Evolutionary conservation across 2,113 vertebrate genomes (phyloP).

Genomic region (Rostratula benghalensis): DNA sequence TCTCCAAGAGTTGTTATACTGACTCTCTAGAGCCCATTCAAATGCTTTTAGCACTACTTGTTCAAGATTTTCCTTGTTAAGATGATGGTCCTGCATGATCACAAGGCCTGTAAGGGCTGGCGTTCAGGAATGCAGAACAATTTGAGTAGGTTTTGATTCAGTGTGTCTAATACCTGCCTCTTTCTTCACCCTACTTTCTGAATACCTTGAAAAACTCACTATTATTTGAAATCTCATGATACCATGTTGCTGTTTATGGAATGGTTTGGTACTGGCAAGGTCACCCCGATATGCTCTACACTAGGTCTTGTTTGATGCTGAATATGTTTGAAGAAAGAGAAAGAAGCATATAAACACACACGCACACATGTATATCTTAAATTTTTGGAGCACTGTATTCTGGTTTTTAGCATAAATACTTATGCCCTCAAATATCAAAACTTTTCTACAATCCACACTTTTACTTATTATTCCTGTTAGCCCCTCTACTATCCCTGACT

Average conservation of each 20-base stretch:
- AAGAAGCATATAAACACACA: not conserved
- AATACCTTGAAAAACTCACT: not conserved
- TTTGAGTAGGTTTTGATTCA: not conserved
- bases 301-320: not conserved
- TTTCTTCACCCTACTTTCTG: not conserved
- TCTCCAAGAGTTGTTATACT: not conserved
- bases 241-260: not conserved
- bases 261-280: not conserved
- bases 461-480: not conserved
- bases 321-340: not conserved
- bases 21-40: conserved; percentile 10
- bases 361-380: not conserved
- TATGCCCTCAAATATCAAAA: not conserved
- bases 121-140: not conserved
- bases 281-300: not conserved
- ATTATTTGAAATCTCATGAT: not conserved
- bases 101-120: not conserved
- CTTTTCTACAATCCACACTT: not conserved
- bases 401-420: not conserved
- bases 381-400: not conserved
- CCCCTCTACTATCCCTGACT: not conserved
- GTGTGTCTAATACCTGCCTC: rapidly evolving
- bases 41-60: conserved; percentile 9
- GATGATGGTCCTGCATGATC: not conserved
- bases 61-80: not conserved